A percentile compares a stretch with the other conserved stretches of the same genome.
phyloP scores from a whole-genome alignment of 2,797 vertebrate genomes.

The Limosa lapponica region DNA sequence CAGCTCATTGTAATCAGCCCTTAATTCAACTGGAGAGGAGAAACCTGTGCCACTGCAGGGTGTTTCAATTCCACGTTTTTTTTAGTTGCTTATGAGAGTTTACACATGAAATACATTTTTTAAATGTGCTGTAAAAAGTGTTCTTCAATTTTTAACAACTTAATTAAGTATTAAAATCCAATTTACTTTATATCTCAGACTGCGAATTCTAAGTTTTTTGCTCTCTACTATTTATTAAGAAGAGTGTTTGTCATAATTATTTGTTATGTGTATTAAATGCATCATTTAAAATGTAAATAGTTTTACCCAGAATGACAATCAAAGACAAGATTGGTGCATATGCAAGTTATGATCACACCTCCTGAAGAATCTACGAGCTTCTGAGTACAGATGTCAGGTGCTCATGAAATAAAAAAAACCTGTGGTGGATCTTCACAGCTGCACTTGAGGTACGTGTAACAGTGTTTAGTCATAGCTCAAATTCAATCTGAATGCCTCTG shows the following conservation, averaged over 20 bases:
- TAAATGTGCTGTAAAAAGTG: background rate
- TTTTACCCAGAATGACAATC: background rate
- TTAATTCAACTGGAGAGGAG: background rate
- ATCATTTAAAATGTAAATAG: constrained; percentile 48
- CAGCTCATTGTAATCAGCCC: background rate
- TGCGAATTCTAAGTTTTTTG: background rate
- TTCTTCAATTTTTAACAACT: constrained; percentile 41
- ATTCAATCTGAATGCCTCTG: background rate
- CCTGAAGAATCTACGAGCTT: background rate
- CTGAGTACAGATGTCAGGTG: background rate
- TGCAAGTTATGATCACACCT: background rate
- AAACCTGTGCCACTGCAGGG: background rate
- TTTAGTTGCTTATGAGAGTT: background rate
- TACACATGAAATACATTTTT: constrained; percentile 6
- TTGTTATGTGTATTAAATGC: background rate
- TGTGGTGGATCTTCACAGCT: background rate
- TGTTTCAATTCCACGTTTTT: background rate
- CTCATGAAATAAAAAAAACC: background rate
- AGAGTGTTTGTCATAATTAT: constrained; percentile 20
- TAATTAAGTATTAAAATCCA: constrained; percentile 58
- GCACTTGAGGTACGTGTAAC: background rate
- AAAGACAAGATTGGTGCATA: background rate
- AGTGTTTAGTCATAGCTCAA: background rate
- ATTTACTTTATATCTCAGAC: background rate
- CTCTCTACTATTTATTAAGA: constrained; percentile 12